Evolutionary conservation across 2,797 vertebrate species (phyloP), one percentile per base, ranked within the genome.

Genomic region (Holocentrus rufus): DNA sequence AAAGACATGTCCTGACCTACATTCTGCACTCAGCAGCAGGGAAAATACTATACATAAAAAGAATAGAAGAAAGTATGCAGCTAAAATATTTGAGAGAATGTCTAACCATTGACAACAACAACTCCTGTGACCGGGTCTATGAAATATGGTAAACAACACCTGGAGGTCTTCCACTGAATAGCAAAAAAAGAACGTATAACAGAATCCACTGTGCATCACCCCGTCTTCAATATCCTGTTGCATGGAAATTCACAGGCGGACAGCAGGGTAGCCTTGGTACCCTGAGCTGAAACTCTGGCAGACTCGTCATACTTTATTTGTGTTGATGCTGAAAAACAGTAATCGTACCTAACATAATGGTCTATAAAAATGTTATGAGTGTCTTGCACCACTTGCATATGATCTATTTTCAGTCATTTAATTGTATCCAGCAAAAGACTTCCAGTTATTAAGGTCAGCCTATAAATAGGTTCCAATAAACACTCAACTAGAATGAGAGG

Each of bases 381-480:
- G 13, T 42, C 46, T 54, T 13, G 22, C 69, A 69, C 42, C 46
- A 23, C n/a, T 47, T 22, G 39, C 59, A 68, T 76, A 83, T 65
- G 68, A 84, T 66, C 68, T 22, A 56, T 76, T 78, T 82, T 30
- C 23, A 66, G 64, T 49, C 23, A 67, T 83, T 83, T 61, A 59
- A 82, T 54, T 67, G 39, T 80, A 81, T 56, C 76, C 58, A 7
- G 63, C 77, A 31, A 57, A 82, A 81, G 74, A 88, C 74, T 75
- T 66, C 74, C 47, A 77, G 82, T 75, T 79, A 84, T 88, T 82
- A 81, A 83, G 87, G 82, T 85, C 83, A 86, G 36, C 4, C 58
- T 90, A 86, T 85, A 80, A 91, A 90, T 85, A 87, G 75, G 66
- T 46, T 66, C 47, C 55, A 64, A 63, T 64, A 55, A 69, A 77